A percentile compares a stretch with the other conserved stretches of the same genome.
Evolutionary conservation across 2,888 invertebrate species (phyloP).

Genomic region (Catonia carolina): DNA sequence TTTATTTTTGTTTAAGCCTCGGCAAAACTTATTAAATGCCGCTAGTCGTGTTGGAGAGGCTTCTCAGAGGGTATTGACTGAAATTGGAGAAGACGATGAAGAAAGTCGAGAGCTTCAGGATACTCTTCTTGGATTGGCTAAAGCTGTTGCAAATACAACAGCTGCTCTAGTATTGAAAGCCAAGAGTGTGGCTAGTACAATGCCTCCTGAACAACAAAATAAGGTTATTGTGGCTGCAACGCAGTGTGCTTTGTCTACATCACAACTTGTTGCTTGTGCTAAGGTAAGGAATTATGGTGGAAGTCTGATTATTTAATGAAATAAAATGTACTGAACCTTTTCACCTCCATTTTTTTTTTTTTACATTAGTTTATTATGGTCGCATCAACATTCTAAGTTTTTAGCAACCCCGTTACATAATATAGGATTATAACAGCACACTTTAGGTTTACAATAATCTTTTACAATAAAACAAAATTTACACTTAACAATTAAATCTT

Average conservation of each 20-base stretch:
- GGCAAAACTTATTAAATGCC: conserved; percentile 88
- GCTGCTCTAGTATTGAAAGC: conserved; percentile 94
- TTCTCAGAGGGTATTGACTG: conserved; percentile 85
- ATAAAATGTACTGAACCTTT: too few relatives aligned
- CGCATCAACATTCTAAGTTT: too few relatives aligned
- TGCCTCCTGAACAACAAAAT: conserved; percentile 72
- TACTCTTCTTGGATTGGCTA: conserved; percentile 85
- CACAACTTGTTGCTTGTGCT: conserved; percentile 94
- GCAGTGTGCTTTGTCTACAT: conserved; percentile 91
- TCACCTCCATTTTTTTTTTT: too few relatives aligned
- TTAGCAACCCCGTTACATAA: too few relatives aligned
- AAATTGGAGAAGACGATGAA: conserved; percentile 86
- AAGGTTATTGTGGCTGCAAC: conserved; percentile 93
- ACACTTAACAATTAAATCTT: too few relatives aligned
- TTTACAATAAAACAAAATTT: too few relatives aligned
- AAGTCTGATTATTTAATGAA: too few relatives aligned
- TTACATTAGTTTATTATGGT: too few relatives aligned
- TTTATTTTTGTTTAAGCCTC: too few relatives aligned
- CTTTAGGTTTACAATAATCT: too few relatives aligned
- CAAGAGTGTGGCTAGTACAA: conserved; percentile 90
- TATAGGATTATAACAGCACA: too few relatives aligned
- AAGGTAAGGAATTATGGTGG: conserved; percentile 52
- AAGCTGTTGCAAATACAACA: conserved; percentile 96
- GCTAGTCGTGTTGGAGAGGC: conserved; percentile 96
- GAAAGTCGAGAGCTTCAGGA: conserved; percentile 81